phyloP scores from a whole-genome alignment of 2,797 vertebrate genomes.

The Muscicapa striata region DNA sequence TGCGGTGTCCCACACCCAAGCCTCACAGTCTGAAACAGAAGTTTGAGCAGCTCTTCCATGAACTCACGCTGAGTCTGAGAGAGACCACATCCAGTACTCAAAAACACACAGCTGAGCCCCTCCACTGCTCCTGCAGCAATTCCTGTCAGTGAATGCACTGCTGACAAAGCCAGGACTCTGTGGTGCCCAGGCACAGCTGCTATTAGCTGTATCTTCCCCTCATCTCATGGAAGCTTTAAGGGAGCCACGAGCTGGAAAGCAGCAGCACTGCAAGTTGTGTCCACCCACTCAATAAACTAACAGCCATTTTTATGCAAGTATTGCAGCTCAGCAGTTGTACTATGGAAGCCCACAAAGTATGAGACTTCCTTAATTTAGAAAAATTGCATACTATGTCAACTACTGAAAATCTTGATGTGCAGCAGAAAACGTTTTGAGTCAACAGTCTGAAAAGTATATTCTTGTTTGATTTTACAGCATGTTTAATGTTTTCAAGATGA shows the following conservation, averaged over 20 bases:
- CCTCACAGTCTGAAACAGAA: not conserved
- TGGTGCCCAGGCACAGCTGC: not conserved
- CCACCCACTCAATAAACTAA: not conserved
- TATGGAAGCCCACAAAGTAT: not conserved
- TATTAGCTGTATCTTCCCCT: not conserved
- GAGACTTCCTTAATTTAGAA: slow-evolving; percentile 25
- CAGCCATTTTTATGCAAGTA: not conserved
- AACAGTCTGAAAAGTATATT: slow-evolving; percentile 29
- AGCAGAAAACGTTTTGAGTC: slow-evolving; percentile 45
- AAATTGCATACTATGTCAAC: not conserved
- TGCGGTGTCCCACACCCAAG: not conserved
- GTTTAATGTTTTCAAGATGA: slow-evolving; percentile 3
- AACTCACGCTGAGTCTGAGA: not conserved
- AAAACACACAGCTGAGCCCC: not conserved
- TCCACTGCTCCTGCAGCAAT: not conserved
- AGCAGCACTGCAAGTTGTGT: not conserved
- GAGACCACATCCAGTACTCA: not conserved
- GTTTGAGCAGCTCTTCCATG: not conserved
- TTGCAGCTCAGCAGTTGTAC: not conserved
- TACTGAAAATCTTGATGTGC: slow-evolving; percentile 27
- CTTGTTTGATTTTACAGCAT: slow-evolving; percentile 9
- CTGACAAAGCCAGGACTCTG: not conserved
- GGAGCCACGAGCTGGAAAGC: not conserved
- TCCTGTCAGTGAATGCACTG: not conserved
- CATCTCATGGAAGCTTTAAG: not conserved